Evolutionary conservation across 30 jellyfish, hydroid and myxozoan species (phyloP).

Genomic region (Sanderia malayensis): DNA sequence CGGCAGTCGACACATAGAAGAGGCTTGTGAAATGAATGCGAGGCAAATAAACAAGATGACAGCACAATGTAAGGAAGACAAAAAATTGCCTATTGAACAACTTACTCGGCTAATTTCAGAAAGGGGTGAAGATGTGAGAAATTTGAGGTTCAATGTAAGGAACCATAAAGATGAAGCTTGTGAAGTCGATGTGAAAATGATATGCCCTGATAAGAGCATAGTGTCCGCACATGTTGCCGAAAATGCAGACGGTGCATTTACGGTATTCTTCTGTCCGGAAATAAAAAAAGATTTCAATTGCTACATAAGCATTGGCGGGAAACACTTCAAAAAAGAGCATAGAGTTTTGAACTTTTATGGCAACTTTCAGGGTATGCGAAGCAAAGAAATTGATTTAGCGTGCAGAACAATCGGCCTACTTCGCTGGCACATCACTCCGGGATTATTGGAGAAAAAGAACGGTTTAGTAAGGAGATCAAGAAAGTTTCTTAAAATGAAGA

Average conservation of each 20-base stretch:
- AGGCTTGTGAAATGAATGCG: not conserved
- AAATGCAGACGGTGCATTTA: constrained; percentile 84
- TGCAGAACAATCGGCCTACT: constrained; percentile 89
- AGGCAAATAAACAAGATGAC: constrained; percentile 1
- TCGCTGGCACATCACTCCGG: constrained; percentile 99
- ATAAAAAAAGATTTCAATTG: constrained; percentile 75
- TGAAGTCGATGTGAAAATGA: constrained; percentile 64
- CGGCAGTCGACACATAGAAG: not conserved
- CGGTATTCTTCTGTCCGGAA: constrained; percentile 88
- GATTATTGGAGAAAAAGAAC: constrained; percentile 70
- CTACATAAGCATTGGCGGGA: constrained; percentile 74
- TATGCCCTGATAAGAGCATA: constrained; percentile 91
- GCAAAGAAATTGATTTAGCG: constrained; percentile 84
- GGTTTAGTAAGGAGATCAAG: constrained; percentile 57
- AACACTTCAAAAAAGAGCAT: constrained; percentile 62
- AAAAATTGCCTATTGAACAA: constrained; percentile 37
- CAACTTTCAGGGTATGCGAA: constrained; percentile 68
- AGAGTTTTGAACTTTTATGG: constrained; percentile 83
- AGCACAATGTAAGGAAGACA: constrained; percentile 27
- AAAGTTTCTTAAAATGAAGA: constrained; percentile 32
- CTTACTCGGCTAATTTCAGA: constrained; percentile 57
- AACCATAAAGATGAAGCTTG: constrained; percentile 56
- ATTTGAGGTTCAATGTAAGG: constrained; percentile 42
- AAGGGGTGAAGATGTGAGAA: constrained; percentile 59
- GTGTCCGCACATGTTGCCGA: constrained; percentile 95